These are phyloP conservation scores for Troglohyphantes excavatus DNA, from an alignment of 2,888 invertebrate genomes.

Conservation along the genomic window DNA sequence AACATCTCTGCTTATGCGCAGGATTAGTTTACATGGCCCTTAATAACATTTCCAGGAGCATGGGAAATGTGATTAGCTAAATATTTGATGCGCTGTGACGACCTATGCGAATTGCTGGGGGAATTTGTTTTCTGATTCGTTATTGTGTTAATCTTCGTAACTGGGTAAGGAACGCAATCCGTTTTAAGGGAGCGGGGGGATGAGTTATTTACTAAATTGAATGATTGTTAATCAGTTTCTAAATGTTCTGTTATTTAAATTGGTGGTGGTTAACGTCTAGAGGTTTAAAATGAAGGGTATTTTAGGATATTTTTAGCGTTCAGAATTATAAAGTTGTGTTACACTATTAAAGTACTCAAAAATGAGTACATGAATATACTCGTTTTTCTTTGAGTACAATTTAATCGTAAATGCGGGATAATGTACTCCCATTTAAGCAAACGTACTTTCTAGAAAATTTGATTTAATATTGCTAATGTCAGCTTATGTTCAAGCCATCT, in stretches of 20 bases:
- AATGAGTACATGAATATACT: too few species aligned
- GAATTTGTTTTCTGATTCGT: conserved; percentile 40
- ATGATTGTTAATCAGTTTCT: not conserved
- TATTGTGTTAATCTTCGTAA: conserved; percentile 24
- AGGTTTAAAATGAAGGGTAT: too few species aligned
- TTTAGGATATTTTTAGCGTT: too few species aligned
- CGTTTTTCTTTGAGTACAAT: too few species aligned
- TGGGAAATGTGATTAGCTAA: conserved; percentile 45
- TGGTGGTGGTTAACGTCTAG: conserved; percentile 6
- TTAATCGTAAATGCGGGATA: too few species aligned
- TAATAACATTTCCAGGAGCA: conserved; percentile 27
- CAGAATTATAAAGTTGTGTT: too few species aligned
- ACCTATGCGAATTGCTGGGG: not conserved
- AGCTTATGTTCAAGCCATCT: too few species aligned
- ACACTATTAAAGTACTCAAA: too few species aligned
- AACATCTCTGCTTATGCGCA: conserved; percentile 21
- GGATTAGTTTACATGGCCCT: conserved; percentile 35
- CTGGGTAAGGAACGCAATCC: conserved; percentile 15
- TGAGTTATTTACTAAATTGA: not conserved
- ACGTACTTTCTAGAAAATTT: too few species aligned
- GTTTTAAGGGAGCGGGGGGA: conserved; percentile 1
- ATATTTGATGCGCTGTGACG: conserved; percentile 38
- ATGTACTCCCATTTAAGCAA: too few species aligned
- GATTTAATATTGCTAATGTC: too few species aligned
- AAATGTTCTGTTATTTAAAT: conserved; percentile 8